Percentiles rank a stretch among this genome's conserved stretches.
Conservation (phyloP, 1,140 invertebrate species). For the Drusus annulatus region DNA sequence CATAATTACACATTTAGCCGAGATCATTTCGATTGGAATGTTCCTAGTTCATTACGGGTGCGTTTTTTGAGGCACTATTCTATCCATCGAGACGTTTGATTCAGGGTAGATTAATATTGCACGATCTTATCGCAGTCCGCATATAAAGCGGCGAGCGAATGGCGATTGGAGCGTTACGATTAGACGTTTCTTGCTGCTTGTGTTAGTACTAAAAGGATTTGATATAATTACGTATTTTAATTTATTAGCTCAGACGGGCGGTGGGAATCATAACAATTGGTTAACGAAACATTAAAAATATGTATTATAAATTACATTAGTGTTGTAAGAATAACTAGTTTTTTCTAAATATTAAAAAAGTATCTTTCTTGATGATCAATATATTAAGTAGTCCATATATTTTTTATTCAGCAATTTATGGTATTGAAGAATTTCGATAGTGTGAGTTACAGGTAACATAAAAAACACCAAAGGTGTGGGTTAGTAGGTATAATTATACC, state of each 20-base stretch:
- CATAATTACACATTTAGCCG: conserved; percentile 35
- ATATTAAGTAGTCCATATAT: too few relatives aligned
- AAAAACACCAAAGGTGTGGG: too few relatives aligned
- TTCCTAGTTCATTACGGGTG: conserved; percentile 29
- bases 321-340: too few relatives aligned
- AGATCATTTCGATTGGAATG: conserved; percentile 42
- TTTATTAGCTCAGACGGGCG: conserved; percentile 54
- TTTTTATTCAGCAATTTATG: too few relatives aligned
- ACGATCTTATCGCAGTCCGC: conserved; percentile 52
- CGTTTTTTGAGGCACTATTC: conserved; percentile 13
- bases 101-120: conserved; percentile 45
- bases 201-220: conserved; percentile 59
- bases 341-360: too few relatives aligned
- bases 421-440: too few relatives aligned
- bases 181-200: conserved; percentile 47
- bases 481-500: too few relatives aligned
- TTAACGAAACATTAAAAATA: not conserved
- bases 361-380: too few relatives aligned
- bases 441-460: too few relatives aligned
- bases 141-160: conserved; percentile 17
- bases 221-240: conserved; percentile 60
- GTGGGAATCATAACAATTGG: conserved; percentile 24
- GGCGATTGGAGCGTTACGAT: conserved; percentile 54
- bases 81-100: conserved; percentile 38
- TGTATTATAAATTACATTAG: too few relatives aligned